Evolutionary conservation across 2,797 vertebrate genomes (phyloP).

Genomic region (Vultur gryphus): DNA sequence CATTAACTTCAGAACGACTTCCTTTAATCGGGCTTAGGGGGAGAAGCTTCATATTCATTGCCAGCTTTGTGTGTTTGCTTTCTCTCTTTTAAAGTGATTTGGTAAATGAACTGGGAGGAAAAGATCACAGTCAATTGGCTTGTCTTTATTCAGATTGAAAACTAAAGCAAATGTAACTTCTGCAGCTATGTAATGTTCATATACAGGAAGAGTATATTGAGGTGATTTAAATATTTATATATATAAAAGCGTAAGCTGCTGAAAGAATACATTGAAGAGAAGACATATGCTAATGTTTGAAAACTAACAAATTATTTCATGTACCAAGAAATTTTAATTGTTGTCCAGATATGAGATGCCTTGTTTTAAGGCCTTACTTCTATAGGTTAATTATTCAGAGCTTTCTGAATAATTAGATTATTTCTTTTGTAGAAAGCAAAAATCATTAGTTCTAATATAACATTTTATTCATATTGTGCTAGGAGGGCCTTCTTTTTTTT

Average conservation of each 20-base stretch:
- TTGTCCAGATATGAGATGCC: neutral
- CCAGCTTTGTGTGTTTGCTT: slow-evolving; percentile 28
- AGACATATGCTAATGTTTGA: neutral
- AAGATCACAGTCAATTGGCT: neutral
- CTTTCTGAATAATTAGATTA: neutral
- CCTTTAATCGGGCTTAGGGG: slow-evolving; percentile 30
- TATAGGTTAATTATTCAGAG: neutral
- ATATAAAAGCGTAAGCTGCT: neutral
- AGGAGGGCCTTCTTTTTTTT: no score
- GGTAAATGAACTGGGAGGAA: slow-evolving; percentile 3
- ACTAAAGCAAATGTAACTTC: neutral
- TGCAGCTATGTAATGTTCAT: neutral
- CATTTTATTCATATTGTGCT: neutral
- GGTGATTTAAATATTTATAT: neutral
- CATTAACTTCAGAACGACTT: slow-evolving; percentile 49
- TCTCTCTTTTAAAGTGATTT: neutral
- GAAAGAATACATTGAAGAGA: neutral
- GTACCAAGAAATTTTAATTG: neutral
- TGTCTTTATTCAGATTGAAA: slow-evolving; percentile 38
- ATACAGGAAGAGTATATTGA: neutral
- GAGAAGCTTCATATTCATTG: slow-evolving; percentile 13
- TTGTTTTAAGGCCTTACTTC: neutral
- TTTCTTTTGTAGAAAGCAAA: neutral
- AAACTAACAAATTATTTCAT: neutral
- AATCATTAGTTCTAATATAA: neutral